phyloP scores from a whole-genome alignment of 2,888 invertebrate species.

The Plagiodera versicolora region DNA sequence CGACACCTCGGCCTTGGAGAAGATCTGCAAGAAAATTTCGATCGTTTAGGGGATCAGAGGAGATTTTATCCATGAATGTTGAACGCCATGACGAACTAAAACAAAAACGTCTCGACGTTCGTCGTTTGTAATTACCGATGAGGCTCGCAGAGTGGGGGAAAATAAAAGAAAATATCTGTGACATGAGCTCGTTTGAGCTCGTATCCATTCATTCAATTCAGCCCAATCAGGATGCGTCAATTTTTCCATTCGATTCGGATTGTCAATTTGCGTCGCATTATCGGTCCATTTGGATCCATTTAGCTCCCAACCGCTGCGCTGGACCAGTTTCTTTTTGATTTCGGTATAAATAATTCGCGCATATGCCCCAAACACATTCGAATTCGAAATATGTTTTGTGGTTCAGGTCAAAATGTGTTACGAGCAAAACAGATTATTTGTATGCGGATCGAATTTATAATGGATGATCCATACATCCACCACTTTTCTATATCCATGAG shows the following conservation, averaged over 20 bases:
- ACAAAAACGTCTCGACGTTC: no score
- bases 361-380: slow-evolving; percentile 25
- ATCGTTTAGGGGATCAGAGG: no score
- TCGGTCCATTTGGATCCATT: background rate
- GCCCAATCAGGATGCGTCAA: background rate
- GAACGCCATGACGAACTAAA: no score
- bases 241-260: background rate
- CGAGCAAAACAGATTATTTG: slow-evolving; percentile 23
- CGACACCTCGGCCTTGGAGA: slow-evolving; percentile 73
- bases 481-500: no score
- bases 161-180: no score
- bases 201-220: background rate
- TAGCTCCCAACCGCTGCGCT: background rate
- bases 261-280: background rate
- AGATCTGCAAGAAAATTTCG: slow-evolving; percentile 66
- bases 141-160: no score
- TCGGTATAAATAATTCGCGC: slow-evolving; percentile 27
- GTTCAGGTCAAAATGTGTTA: slow-evolving; percentile 22
- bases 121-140: no score
- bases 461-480: no score
- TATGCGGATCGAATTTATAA: slow-evolving; percentile 26
- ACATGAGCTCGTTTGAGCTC: background rate
- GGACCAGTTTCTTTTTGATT: slow-evolving; percentile 17
- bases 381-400: slow-evolving; percentile 31
- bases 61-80: no score